Conservation (phyloP, 2,797 vertebrate species). For the Microhierax caerulescens region DNA sequence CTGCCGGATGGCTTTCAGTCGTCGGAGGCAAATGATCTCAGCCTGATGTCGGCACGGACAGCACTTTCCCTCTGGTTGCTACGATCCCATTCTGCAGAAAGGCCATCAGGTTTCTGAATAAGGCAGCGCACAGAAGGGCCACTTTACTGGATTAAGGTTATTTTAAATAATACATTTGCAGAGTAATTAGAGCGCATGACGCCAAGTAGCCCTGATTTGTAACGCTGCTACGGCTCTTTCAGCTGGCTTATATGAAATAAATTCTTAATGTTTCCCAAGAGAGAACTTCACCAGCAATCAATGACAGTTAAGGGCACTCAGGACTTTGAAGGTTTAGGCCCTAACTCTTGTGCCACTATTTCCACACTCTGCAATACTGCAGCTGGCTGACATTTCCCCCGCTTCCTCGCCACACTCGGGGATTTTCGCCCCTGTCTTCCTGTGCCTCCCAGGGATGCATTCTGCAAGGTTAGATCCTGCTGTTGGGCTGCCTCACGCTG, state of each 20-base stretch:
- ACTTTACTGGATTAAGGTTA: constrained; percentile 7
- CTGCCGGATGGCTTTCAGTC: background rate
- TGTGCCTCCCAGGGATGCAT: background rate
- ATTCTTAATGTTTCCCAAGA: constrained; percentile 15
- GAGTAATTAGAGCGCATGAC: constrained; percentile 30
- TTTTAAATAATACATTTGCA: constrained; percentile 60
- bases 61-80: background rate
- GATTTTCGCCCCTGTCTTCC: background rate
- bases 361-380: background rate
- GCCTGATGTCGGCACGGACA: background rate
- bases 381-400: background rate
- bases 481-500: background rate
- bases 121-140: background rate
- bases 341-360: background rate
- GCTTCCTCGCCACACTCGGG: background rate
- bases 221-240: background rate
- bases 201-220: background rate
- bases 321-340: background rate
- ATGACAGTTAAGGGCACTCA: constrained; percentile 60
- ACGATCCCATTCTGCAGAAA: background rate
- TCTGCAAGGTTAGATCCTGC: background rate
- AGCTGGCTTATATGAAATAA: background rate
- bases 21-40: background rate
- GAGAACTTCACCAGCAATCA: constrained; percentile 33
- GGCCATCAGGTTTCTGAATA: background rate